Evolutionary conservation across 2,888 invertebrate species (phyloP).

Genomic region (Abrostola triplasia): DNA sequence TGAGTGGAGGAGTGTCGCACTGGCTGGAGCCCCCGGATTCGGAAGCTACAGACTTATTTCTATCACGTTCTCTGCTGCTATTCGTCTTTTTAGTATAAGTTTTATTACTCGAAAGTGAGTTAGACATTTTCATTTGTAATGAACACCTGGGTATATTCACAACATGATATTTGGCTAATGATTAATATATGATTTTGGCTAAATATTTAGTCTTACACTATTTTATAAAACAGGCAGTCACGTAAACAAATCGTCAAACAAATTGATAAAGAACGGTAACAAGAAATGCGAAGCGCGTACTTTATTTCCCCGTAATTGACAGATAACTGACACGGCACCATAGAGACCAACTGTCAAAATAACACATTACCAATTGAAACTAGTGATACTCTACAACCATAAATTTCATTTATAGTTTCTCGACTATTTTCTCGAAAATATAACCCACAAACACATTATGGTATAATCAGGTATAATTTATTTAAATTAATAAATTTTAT

Average conservation of each 20-base stretch:
- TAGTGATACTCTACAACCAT: neutral
- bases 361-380: neutral
- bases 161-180: slow-evolving; percentile 38
- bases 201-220: slow-evolving; percentile 19
- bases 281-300: slow-evolving; percentile 28
- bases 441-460: too few species aligned
- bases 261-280: slow-evolving; percentile 41
- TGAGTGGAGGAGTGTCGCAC: slow-evolving; percentile 83
- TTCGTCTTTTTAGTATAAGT: slow-evolving; percentile 78
- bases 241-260: slow-evolving; percentile 52
- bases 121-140: slow-evolving; percentile 71
- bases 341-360: slow-evolving; percentile 4
- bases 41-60: slow-evolving; percentile 78
- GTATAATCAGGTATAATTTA: too few species aligned
- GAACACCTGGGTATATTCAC: slow-evolving; percentile 26
- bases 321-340: slow-evolving; percentile 3
- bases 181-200: slow-evolving; percentile 21
- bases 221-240: slow-evolving; percentile 35
- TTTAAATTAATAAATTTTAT: too few species aligned
- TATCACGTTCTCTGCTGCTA: slow-evolving; percentile 79
- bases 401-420: too few species aligned
- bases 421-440: too few species aligned
- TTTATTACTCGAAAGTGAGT: slow-evolving; percentile 73
- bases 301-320: slow-evolving; percentile 50
- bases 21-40: slow-evolving; percentile 86